Evolutionary conservation across 2,888 invertebrate species (phyloP), one percentile per base, ranked within the genome.

Genomic region (Athalia rosae): DNA sequence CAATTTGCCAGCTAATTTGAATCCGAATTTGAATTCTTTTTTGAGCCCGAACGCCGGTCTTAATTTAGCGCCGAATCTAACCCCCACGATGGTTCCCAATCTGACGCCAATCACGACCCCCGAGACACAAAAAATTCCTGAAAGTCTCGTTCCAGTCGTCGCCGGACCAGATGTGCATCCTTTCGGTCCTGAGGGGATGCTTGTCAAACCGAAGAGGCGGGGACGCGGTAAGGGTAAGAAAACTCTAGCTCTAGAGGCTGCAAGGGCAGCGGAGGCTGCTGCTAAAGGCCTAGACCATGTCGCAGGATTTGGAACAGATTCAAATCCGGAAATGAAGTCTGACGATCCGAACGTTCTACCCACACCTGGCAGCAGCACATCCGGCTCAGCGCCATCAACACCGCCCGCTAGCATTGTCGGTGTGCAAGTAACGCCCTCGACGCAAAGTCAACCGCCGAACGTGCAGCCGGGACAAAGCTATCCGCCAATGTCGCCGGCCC

Each of bases 191-290:
- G 88, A 89, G n/a, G 86, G 88, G 50, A 82, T 84, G 8, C 87
- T 85, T 50, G 77, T 87, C 79, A 90, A 87, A 79, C 89, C 89
- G 1, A 90, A 89, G 80, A 83, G 90, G 78, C 84, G 89, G 77
- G 89, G 89, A 45, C 87, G 90, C 28, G 89, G 89, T 77, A 88
- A 89, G 79, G 90, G 90, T 50, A 90, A 90, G 81, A 90, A 90
- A 79, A 90, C 90, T 9, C 82, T 90, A 48, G 90, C 89, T 3
- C 71, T 89, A 82, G 90, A 90, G 74, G 89, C 89, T 4, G 88
- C 88, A 7, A 84, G 91, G 83, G 92, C 90, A 50, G 93, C 90
- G 79, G 93, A 90, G 82, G 93, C 87, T 78, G 93, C 89, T 78
- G 92, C 86, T 0, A 88, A 88, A 69, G 86, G 83, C 8, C 84